Base-by-base conservation (phyloP, 2,888 invertebrate species). In the Lithophane socia region DNA sequence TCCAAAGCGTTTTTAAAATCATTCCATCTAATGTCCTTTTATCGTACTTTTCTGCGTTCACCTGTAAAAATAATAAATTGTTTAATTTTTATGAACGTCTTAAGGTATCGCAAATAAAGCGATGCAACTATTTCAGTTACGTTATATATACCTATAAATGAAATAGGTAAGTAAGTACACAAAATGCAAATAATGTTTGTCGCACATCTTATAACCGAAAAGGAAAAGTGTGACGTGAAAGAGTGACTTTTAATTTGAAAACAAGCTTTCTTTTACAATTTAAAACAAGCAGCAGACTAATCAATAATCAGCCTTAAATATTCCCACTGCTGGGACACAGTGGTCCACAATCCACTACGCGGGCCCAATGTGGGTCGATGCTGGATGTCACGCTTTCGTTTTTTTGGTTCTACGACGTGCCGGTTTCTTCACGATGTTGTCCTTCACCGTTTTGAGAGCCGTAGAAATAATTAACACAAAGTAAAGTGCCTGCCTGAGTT, bases 1-100 rank as follows among this genome's bases (percentile, higher is more conserved):
- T 93, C 96, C 96, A 96, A 1, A 96, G 90, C 73, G 90, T 92
- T 89, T 94, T 95, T 24, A 95, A 85, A 37, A 96, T 82, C 95
- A 96, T 94, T 13, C 94, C 94, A 13, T 96, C 95, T 29, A 96
- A 76, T 3, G 93, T 93, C 89, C 94, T 94, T 72, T 87, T 93
- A 67, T 93, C 94, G 42, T 91, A 90, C 0, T 78, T 86, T 61
- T 88, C 85, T 2, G 89, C 85, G 44, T 86, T 77, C 1, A 92
- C 90, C 95, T 95, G 88, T 58, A 37, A 66, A 42, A n/a, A 44
- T 49, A 77, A 75, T 24, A 42, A 72, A 77, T 47, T n/a, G 9
- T 49, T 60, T 29, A 54, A 2, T 42, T 52, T n/a, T 49, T n/a
- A 3, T 54, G 8, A 56, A 73, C 56, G 5, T 44, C 8, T 4